Percentiles rank a stretch among this genome's conserved stretches.
Evolutionary conservation across 2,113 vertebrate species (phyloP).

Genomic region (Nymphicus hollandicus): DNA sequence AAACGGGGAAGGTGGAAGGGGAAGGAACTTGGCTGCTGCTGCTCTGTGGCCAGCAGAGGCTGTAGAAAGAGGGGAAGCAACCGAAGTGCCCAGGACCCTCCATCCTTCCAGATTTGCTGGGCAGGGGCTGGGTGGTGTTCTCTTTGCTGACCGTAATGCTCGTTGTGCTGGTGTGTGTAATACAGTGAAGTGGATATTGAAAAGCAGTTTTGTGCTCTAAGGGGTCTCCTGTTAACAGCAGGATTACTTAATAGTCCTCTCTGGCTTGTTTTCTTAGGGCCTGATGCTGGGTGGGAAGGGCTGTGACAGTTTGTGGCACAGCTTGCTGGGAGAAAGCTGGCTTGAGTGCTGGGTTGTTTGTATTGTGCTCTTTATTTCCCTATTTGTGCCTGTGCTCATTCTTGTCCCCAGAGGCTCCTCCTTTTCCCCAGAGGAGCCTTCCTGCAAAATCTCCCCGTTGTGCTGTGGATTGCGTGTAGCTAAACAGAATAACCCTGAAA

Average conservation of each 20-base stretch:
- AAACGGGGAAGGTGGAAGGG: background rate
- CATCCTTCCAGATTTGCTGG: background rate
- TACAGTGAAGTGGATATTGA: background rate
- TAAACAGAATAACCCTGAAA: background rate
- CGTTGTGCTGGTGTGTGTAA: accelerated
- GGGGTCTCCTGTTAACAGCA: background rate
- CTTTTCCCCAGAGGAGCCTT: background rate
- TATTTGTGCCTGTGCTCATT: background rate
- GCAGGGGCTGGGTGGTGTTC: accelerated
- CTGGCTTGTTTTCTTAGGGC: background rate
- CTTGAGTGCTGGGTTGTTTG: background rate
- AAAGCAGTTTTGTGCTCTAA: background rate
- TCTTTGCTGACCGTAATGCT: background rate
- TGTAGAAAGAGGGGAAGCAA: background rate
- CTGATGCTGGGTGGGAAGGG: background rate
- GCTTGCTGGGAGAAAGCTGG: accelerated
- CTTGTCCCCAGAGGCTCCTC: background rate
- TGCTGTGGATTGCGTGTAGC: background rate
- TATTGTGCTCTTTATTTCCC: background rate
- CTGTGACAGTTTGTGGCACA: background rate
- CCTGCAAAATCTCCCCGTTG: background rate
- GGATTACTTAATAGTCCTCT: background rate
- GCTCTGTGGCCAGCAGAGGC: background rate
- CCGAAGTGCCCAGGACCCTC: background rate
- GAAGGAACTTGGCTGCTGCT: background rate